Conservation (phyloP, 2,113 vertebrate genomes). For the Columba janthina region DNA sequence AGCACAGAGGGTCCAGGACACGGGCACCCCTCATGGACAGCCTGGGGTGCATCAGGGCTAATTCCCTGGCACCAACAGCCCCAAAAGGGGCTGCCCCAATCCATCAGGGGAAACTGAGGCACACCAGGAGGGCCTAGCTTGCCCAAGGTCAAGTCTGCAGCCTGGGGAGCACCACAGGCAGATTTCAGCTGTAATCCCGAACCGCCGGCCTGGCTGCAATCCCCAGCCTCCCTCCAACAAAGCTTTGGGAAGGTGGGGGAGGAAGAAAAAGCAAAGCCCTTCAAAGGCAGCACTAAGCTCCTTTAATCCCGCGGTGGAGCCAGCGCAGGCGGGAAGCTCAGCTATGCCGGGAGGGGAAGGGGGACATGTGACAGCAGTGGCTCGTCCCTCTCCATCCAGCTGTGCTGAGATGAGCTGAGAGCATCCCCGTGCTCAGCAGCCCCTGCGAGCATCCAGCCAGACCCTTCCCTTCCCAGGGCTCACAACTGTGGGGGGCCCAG, state of each 20-base stretch:
- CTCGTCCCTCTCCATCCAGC: neutral
- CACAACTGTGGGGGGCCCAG: accelerated
- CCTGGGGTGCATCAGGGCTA: neutral
- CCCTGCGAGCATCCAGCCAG: neutral
- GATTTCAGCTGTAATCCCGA: neutral
- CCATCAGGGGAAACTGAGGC: neutral
- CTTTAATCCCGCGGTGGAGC: neutral
- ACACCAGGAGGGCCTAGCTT: accelerated
- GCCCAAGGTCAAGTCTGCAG: neutral
- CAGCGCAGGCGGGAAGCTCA: neutral
- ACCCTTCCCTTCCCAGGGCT: neutral
- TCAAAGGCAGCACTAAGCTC: constrained; percentile 49
- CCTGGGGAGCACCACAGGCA: neutral
- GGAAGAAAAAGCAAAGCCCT: constrained; percentile 13
- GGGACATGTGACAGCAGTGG: neutral
- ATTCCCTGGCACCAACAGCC: accelerated
- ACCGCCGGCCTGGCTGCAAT: neutral
- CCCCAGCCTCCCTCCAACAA: neutral
- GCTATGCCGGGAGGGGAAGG: neutral
- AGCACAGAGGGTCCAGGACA: neutral
- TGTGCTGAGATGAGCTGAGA: accelerated
- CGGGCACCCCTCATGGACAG: accelerated
- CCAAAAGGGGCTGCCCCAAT: neutral
- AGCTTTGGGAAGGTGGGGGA: constrained; percentile 1
- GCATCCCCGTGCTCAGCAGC: neutral